phyloP scores from a whole-genome alignment of 2,797 vertebrate species.

The Molossus molossus region DNA sequence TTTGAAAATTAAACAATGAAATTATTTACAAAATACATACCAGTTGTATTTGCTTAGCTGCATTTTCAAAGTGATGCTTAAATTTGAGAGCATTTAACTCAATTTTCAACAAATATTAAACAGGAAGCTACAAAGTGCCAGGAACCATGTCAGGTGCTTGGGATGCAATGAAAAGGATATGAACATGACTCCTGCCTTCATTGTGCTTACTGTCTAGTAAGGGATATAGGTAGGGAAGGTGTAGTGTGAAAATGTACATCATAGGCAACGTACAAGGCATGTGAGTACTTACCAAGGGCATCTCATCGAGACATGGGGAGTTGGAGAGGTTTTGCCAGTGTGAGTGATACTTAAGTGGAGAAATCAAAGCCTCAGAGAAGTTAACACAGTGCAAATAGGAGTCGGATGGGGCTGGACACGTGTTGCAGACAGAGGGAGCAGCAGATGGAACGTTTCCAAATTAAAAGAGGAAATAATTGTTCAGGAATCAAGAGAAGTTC shows the following conservation, averaged over 20 bases:
- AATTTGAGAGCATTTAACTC: not conserved
- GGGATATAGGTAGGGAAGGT: not conserved
- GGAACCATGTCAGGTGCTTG: not conserved
- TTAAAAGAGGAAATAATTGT: slow-evolving; percentile 34
- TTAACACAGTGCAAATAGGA: not conserved
- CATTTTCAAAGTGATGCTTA: not conserved
- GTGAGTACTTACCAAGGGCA: not conserved
- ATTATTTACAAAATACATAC: slow-evolving; percentile 10
- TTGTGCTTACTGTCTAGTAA: not conserved
- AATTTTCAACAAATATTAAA: not conserved
- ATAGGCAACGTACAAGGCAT: not conserved
- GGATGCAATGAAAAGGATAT: not conserved
- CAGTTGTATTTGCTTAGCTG: not conserved
- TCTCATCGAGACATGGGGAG: not conserved
- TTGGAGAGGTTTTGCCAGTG: not conserved
- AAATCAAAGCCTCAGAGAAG: not conserved
- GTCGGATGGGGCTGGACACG: not conserved
- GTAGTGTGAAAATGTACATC: not conserved
- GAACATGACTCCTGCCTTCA: not conserved
- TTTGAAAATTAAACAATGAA: slow-evolving; percentile 18
- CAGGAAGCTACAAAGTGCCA: not conserved
- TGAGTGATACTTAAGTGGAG: not conserved
- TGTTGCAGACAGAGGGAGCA: not conserved
- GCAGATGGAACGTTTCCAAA: not conserved
- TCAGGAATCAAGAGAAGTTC: not conserved